Conservation (phyloP, 2,797 vertebrate species). For the Falco peregrinus region DNA sequence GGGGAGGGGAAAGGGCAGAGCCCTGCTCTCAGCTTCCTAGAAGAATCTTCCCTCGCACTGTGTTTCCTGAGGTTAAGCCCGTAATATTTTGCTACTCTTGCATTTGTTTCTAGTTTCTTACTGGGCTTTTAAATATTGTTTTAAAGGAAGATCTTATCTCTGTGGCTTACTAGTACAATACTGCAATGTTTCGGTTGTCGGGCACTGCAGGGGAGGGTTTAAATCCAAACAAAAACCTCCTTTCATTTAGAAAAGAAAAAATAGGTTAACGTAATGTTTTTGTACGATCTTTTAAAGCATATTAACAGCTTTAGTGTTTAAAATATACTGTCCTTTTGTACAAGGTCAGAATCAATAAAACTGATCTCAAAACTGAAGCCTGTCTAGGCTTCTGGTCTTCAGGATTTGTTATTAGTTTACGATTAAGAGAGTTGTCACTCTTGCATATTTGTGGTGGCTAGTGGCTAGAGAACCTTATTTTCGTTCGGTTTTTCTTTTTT, state of each 20-base stretch:
- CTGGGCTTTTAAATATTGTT: neutral
- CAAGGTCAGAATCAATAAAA: neutral
- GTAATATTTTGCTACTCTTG: no score
- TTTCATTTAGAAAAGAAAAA: neutral
- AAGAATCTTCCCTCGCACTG: neutral
- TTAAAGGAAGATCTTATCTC: neutral
- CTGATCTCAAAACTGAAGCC: neutral
- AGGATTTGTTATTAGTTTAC: neutral
- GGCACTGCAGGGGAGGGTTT: neutral
- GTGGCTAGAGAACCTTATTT: neutral
- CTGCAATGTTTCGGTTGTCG: neutral
- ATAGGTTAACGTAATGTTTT: neutral
- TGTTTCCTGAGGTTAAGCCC: neutral
- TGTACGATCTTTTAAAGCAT: neutral
- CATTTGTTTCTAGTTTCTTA: neutral
- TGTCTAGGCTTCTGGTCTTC: neutral
- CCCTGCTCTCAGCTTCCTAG: neutral
- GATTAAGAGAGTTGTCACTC: neutral
- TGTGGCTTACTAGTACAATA: no score
- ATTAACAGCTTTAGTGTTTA: neutral
- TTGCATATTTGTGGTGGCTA: neutral
- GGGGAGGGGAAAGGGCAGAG: neutral
- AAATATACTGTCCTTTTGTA: neutral
- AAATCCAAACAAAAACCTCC: neutral
- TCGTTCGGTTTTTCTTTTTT: fast-evolving